Evolutionary conservation across 2,888 invertebrate species (phyloP).

Genomic region (Atethmia centrago): DNA sequence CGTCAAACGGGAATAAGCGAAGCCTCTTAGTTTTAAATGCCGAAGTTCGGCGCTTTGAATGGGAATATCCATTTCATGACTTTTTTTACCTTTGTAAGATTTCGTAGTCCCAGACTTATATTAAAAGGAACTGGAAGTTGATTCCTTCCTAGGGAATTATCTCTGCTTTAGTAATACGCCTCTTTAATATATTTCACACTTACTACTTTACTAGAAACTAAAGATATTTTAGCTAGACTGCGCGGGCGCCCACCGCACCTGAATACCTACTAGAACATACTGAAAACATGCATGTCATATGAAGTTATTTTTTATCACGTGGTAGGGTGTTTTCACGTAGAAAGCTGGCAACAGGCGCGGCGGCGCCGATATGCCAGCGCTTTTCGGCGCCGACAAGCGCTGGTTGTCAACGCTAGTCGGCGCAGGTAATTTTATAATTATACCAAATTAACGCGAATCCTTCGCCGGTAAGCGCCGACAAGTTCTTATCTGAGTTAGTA

Average conservation of each 20-base stretch:
- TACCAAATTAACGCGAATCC: neutral
- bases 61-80: constrained; percentile 48
- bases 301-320: neutral
- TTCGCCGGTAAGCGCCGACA: neutral
- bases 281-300: neutral
- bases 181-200: neutral
- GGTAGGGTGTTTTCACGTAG: too few relatives aligned
- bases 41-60: constrained; percentile 44
- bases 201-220: neutral
- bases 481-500: neutral
- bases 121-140: constrained; percentile 28
- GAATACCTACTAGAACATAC: neutral
- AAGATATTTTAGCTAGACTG: neutral
- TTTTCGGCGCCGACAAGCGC: too few relatives aligned
- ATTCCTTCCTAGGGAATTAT: constrained; percentile 21
- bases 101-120: constrained; percentile 29
- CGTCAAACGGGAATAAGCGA: constrained; percentile 54
- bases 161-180: neutral
- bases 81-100: constrained; percentile 45
- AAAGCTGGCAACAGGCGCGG: too few relatives aligned
- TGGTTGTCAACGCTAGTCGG: too few relatives aligned
- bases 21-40: constrained; percentile 52
- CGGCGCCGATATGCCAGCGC: too few relatives aligned
- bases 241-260: neutral
- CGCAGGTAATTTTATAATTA: too few relatives aligned